Evolutionary conservation across 2,888 invertebrate genomes (phyloP).

Genomic region (Ennomos erosarius): DNA sequence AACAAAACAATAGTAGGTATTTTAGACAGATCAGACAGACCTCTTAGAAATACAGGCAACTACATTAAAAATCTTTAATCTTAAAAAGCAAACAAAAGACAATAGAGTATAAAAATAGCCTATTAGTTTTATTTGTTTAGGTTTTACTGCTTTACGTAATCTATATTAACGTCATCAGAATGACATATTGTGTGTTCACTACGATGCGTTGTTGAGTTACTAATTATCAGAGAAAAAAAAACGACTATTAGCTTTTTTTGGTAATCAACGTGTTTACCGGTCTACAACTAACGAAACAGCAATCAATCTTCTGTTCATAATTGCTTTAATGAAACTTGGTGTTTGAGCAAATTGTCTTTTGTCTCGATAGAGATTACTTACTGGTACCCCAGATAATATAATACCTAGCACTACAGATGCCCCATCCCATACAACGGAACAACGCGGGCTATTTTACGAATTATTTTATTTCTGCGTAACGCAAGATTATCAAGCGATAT

Average conservation of each 20-base stretch:
- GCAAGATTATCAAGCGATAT: too few relatives aligned
- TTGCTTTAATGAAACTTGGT: slow-evolving; percentile 5
- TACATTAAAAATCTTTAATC: slow-evolving; percentile 1
- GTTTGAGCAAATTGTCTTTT: too few relatives aligned
- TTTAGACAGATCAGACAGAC: slow-evolving; percentile 33
- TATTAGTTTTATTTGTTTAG: too few relatives aligned
- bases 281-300: slow-evolving; percentile 23
- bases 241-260: slow-evolving; percentile 8
- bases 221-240: slow-evolving; percentile 16
- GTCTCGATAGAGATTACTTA: too few relatives aligned
- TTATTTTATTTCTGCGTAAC: too few relatives aligned
- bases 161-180: slow-evolving; percentile 4
- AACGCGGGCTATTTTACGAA: too few relatives aligned
- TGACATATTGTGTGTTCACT: slow-evolving; percentile 1
- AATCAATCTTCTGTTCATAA: slow-evolving; percentile 13
- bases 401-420: too few relatives aligned
- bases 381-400: too few relatives aligned
- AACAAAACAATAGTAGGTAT: slow-evolving; percentile 23
- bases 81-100: slow-evolving; percentile 7
- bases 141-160: too few relatives aligned
- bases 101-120: neutral
- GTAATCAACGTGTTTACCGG: slow-evolving; percentile 21
- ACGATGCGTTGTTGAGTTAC: slow-evolving; percentile 28
- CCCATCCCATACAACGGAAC: too few relatives aligned
- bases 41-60: slow-evolving; percentile 9